phyloP scores from a whole-genome alignment of 2,888 invertebrate species.

The Pharmacophagus antenor region DNA sequence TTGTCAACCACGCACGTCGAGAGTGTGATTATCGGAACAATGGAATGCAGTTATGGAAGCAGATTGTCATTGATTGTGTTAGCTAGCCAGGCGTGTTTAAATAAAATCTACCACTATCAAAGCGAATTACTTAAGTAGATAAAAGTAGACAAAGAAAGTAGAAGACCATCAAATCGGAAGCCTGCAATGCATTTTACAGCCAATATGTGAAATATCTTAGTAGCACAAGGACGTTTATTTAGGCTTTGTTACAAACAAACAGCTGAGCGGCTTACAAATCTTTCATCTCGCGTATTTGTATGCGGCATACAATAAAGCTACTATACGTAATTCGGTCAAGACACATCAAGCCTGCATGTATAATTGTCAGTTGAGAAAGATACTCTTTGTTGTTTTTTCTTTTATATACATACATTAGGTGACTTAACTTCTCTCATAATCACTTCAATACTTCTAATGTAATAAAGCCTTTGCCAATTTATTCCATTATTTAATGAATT shows the following conservation, averaged over 20 bases:
- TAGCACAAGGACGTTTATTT: constrained; percentile 24
- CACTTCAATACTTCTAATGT: constrained; percentile 1
- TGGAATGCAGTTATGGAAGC: no score
- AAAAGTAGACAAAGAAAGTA: no score
- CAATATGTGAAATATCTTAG: neutral
- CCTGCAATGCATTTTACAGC: neutral
- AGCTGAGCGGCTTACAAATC: constrained; percentile 13
- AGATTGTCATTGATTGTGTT: no score
- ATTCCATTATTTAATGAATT: constrained; percentile 17
- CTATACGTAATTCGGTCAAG: constrained; percentile 20
- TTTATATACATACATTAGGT: neutral
- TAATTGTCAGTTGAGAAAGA: constrained; percentile 13
- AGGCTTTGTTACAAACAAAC: constrained; percentile 20
- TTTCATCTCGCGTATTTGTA: constrained; percentile 24
- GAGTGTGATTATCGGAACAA: no score
- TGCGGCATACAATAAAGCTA: constrained; percentile 4
- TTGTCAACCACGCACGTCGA: no score
- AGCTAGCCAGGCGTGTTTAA: no score
- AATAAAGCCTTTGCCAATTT: constrained; percentile 4
- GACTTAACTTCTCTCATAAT: no score
- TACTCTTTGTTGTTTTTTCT: neutral
- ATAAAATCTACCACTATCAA: no score
- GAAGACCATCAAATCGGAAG: no score
- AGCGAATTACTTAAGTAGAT: no score
- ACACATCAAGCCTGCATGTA: constrained; percentile 19